phyloP scores from a whole-genome alignment of 2,113 vertebrate species.

The Monopterus albus region DNA sequence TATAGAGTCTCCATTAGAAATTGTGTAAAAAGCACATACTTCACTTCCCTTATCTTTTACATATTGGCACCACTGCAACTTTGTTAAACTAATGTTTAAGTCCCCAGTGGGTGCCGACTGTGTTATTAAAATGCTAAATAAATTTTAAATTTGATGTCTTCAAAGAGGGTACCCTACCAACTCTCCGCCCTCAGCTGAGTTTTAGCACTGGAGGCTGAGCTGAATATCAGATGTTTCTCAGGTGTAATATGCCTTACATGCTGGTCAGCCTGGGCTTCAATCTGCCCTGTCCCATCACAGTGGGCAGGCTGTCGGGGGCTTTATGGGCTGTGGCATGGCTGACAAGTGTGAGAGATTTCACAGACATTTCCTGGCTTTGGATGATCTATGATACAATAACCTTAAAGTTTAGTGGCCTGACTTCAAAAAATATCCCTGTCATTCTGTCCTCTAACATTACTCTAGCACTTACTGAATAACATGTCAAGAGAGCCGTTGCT shows the following conservation, averaged over 20 bases:
- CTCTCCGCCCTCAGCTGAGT: constrained; percentile 3
- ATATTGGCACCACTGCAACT: not conserved
- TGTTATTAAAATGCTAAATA: not conserved
- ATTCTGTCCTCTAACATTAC: constrained; percentile 13
- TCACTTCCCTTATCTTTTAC: not conserved
- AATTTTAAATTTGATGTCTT: constrained; percentile 3
- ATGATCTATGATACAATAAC: constrained; percentile 56
- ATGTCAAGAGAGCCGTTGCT: constrained; percentile 5
- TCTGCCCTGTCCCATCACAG: constrained; percentile 47
- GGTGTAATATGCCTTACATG: constrained; percentile 47
- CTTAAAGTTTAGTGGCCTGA: constrained; percentile 44
- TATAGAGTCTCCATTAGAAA: no score
- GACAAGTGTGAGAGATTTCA: constrained; percentile 62
- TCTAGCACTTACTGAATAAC: constrained; percentile 15
- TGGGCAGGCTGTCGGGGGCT: constrained; percentile 41
- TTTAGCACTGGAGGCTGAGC: constrained; percentile 16
- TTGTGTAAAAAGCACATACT: no score
- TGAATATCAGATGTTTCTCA: constrained; percentile 44
- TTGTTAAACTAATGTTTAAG: constrained; percentile 4
- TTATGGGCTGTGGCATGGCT: constrained; percentile 47
- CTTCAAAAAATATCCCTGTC: constrained; percentile 52
- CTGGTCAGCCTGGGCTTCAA: constrained; percentile 30
- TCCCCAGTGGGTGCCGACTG: not conserved
- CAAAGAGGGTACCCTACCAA: not conserved
- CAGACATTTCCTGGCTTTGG: constrained; percentile 46